Percentiles rank a stretch among this genome's conserved stretches.
Conservation (phyloP, 1,140 invertebrate species). For the Drosophila willistoni region DNA sequence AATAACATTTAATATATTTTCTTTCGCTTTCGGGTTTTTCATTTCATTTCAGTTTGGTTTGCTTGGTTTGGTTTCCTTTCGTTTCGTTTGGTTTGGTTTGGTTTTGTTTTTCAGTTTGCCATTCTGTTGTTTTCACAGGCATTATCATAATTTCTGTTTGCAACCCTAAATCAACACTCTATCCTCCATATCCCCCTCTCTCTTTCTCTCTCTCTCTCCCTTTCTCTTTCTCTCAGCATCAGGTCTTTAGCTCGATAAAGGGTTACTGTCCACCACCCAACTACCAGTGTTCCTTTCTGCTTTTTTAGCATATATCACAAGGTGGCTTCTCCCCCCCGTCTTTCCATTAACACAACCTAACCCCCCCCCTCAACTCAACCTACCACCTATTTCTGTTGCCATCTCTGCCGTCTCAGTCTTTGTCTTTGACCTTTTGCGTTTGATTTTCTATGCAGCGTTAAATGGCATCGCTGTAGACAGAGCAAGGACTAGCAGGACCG, state of each 20-base stretch:
- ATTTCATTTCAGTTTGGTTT: neutral
- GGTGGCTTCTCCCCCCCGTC: constrained; percentile 25
- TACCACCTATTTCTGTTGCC: neutral
- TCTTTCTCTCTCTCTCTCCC: neutral
- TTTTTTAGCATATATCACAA: constrained; percentile 67
- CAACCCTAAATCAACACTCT: constrained; percentile 81
- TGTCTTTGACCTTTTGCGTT: constrained; percentile 69
- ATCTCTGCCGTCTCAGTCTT: constrained; percentile 26
- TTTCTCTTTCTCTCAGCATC: constrained; percentile 12
- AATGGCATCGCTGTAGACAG: constrained; percentile 47
- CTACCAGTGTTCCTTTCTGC: neutral
- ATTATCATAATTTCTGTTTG: constrained; percentile 83
- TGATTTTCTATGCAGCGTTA: constrained; percentile 78
- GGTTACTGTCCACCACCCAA: constrained; percentile 47
- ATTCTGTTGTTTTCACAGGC: constrained; percentile 73
- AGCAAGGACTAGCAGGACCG: neutral
- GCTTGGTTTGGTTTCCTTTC: neutral
- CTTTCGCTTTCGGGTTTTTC: constrained; percentile 66
- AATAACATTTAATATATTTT: constrained; percentile 83
- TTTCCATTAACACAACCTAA: too few relatives aligned
- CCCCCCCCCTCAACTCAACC: constrained; percentile 6
- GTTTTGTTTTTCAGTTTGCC: constrained; percentile 26
- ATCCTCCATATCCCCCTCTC: neutral
- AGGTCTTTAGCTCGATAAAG: constrained; percentile 46
- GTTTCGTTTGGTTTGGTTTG: constrained; percentile 13